Evolutionary conservation across 1,140 invertebrate genomes (phyloP).

Genomic region (Globodera ellingtonae): DNA sequence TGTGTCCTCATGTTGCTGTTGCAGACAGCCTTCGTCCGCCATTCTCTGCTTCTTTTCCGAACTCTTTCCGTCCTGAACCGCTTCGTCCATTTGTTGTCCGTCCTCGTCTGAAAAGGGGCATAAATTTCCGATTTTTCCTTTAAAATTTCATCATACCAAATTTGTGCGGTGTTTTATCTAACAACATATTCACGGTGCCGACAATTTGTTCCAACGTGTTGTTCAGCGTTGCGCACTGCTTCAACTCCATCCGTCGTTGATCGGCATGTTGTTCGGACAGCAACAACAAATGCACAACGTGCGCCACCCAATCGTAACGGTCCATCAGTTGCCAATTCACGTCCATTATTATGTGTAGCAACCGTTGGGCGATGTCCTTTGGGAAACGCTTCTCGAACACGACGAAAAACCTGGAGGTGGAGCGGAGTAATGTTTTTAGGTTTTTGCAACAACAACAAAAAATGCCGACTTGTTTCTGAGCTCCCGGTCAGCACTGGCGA

Average conservation of each 20-base stretch:
- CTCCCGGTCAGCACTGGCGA: slow-evolving; percentile 32
- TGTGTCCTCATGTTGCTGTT: too few relatives aligned
- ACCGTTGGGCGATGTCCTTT: slow-evolving; percentile 19
- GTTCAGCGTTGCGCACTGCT: slow-evolving; percentile 31
- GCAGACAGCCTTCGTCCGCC: too few relatives aligned
- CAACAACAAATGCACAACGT: slow-evolving; percentile 39
- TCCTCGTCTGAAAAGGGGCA: background rate
- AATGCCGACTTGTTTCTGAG: slow-evolving; percentile 12
- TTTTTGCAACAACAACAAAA: background rate
- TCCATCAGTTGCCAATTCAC: slow-evolving; percentile 42
- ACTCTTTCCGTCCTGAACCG: background rate
- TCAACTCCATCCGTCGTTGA: slow-evolving; percentile 5
- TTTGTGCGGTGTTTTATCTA: too few relatives aligned
- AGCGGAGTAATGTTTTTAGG: background rate
- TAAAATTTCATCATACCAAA: too few relatives aligned
- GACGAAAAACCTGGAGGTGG: slow-evolving; percentile 18
- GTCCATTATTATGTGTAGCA: slow-evolving; percentile 34
- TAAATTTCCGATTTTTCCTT: too few relatives aligned
- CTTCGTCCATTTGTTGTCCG: background rate
- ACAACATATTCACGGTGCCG: too few relatives aligned
- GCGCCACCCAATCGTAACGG: slow-evolving; percentile 37
- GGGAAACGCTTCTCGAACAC: slow-evolving; percentile 39
- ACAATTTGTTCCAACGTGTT: slow-evolving; percentile 26
- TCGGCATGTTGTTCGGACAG: slow-evolving; percentile 9
- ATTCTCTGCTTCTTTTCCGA: background rate